Conservation (phyloP, 1,140 invertebrate genomes). For the Papilio glaucus region DNA sequence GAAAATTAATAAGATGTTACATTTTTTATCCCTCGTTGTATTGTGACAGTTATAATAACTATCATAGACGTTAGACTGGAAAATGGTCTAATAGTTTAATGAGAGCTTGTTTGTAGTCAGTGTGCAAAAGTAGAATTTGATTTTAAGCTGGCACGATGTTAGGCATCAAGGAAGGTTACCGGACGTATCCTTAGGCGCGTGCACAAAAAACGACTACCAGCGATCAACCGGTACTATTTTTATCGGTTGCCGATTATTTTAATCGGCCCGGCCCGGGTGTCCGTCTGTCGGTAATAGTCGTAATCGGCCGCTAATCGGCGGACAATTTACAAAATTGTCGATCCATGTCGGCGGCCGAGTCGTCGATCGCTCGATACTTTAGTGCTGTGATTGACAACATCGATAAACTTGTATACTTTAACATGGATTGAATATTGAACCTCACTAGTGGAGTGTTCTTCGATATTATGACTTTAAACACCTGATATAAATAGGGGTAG, state of each 20-base stretch:
- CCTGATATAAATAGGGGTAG: too few species aligned
- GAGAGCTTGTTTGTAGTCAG: not conserved
- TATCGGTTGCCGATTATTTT: slow-evolving; percentile 81
- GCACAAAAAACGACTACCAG: slow-evolving; percentile 60
- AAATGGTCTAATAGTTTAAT: slow-evolving; percentile 4
- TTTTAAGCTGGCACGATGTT: not conserved
- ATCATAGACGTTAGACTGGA: not conserved
- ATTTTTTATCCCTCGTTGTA: too few species aligned
- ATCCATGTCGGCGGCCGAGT: slow-evolving; percentile 74
- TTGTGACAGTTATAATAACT: not conserved
- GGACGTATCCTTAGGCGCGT: slow-evolving; percentile 44
- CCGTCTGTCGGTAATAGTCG: slow-evolving; percentile 78
- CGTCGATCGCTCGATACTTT: slow-evolving; percentile 63
- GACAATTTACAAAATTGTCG: slow-evolving; percentile 82
- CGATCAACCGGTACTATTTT: slow-evolving; percentile 64
- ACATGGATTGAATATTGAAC: not conserved
- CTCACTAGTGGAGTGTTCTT: not conserved
- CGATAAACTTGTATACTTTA: slow-evolving; percentile 45
- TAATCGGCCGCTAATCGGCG: slow-evolving; percentile 80
- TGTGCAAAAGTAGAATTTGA: not conserved
- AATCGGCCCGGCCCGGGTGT: slow-evolving; percentile 75
- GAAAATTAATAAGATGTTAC: too few species aligned
- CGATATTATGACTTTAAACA: not conserved
- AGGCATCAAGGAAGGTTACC: slow-evolving; percentile 1
- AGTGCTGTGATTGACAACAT: slow-evolving; percentile 62